Percentiles rank a stretch among this genome's conserved stretches.
Conservation (phyloP, 2,113 vertebrate species). For the Cyanoderma ruficeps region DNA sequence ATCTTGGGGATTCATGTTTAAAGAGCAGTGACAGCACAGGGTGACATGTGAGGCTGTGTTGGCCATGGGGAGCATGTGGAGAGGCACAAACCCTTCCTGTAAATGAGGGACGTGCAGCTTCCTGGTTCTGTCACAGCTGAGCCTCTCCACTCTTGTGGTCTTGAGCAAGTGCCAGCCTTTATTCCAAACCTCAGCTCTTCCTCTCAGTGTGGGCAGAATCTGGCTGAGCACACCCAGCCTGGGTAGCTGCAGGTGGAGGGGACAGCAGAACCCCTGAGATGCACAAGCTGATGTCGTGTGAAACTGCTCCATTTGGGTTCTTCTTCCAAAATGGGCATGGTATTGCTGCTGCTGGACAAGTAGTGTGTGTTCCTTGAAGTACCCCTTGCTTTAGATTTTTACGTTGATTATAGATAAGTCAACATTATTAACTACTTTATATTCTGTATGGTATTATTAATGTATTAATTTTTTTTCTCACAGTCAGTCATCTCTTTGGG, state of each 20-base stretch:
- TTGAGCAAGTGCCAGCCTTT: neutral
- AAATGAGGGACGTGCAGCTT: neutral
- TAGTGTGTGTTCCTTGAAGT: neutral
- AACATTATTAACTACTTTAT: neutral
- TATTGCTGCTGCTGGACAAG: neutral
- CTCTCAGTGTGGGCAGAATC: neutral
- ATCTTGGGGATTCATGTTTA: neutral
- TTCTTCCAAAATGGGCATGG: neutral
- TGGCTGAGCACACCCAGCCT: neutral
- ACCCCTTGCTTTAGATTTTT: neutral
- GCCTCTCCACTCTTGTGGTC: neutral
- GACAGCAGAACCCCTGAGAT: neutral
- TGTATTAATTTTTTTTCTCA: neutral
- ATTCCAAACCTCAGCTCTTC: neutral
- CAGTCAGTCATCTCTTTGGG: conserved; percentile 67
- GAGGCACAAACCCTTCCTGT: neutral
- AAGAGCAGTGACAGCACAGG: neutral
- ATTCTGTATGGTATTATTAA: neutral
- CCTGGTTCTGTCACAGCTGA: neutral
- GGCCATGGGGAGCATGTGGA: neutral
- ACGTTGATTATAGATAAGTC: neutral
- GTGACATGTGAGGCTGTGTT: neutral
- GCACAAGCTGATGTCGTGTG: accelerated
- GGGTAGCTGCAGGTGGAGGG: neutral
- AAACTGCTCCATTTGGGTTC: neutral